These are phyloP conservation scores for Hirtodrosophila histrioides DNA, from an alignment of 2,888 invertebrate genomes.

Conservation along the genomic window DNA sequence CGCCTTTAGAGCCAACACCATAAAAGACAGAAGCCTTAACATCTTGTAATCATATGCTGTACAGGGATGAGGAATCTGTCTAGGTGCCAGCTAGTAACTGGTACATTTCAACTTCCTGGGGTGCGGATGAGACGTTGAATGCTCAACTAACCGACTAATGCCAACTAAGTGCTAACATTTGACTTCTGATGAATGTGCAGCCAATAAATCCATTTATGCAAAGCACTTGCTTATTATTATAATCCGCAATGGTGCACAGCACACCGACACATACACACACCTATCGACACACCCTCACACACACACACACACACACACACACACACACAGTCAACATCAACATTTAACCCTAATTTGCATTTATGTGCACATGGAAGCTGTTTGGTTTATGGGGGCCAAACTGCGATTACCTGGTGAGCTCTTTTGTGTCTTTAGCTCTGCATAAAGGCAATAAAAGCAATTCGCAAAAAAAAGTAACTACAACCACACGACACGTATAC, in stretches of 20 bases:
- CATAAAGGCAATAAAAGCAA: conserved; percentile 71
- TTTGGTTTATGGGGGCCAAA: conserved; percentile 48
- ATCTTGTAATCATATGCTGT: neutral
- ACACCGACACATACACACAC: conserved; percentile 16
- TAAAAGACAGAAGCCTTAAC: neutral
- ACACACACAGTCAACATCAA: conserved; percentile 44
- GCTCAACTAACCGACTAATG: conserved; percentile 51
- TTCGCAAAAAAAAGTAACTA: conserved; percentile 58
- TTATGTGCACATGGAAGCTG: conserved; percentile 67
- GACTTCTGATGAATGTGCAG: conserved; percentile 75
- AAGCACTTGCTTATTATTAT: conserved; percentile 79
- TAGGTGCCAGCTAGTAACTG: too few species aligned
- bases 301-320: conserved; percentile 12
- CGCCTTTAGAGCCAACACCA: neutral
- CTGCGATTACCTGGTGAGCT: conserved; percentile 68
- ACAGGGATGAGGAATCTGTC: neutral
- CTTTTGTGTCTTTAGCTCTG: conserved; percentile 66
- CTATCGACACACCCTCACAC: conserved; percentile 2
- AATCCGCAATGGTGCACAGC: conserved; percentile 54
- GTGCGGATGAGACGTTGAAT: conserved; percentile 1
- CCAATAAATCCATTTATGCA: conserved; percentile 75
- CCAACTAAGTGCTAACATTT: conserved; percentile 63
- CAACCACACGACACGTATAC: conserved; percentile 26
- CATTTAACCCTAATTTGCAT: conserved; percentile 80
- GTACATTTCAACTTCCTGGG: too few species aligned